Evolutionary conservation across 2,797 vertebrate genomes (phyloP).

Genomic region (Anguilla anguilla): DNA sequence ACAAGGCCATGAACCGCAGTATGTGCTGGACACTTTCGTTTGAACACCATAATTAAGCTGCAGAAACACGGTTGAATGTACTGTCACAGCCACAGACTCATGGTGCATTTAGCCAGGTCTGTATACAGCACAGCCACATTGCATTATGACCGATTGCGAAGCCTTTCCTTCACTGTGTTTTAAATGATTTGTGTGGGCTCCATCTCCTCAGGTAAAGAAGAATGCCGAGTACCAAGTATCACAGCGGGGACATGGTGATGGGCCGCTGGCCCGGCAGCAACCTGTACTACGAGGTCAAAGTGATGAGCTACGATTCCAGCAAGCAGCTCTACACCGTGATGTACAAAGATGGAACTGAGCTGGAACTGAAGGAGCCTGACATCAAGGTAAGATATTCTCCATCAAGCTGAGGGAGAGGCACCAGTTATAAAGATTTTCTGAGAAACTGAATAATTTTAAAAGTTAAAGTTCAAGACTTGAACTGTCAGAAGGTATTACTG

Average conservation of each 20-base stretch:
- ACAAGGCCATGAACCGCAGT: neutral
- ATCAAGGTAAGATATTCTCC: constrained; percentile 77
- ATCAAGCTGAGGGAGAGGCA: neutral
- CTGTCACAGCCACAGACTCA: neutral
- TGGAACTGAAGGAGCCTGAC: constrained; percentile 86
- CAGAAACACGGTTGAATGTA: neutral
- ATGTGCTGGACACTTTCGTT: neutral
- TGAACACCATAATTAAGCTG: neutral
- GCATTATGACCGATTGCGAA: neutral
- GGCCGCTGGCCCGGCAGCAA: constrained; percentile 96
- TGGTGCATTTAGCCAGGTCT: neutral
- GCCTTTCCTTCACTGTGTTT: neutral
- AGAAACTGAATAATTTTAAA: neutral
- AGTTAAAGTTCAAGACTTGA: too few relatives aligned
- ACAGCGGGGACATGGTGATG: constrained; percentile 87
- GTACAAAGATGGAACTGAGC: constrained; percentile 95
- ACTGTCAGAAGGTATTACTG: too few relatives aligned
- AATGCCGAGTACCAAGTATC: constrained; percentile 83
- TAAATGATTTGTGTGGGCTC: neutral
- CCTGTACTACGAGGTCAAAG: constrained; percentile 92
- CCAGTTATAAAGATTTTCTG: neutral
- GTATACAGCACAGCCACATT: neutral
- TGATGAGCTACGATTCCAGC: constrained; percentile 73
- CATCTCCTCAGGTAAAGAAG: constrained; percentile 59
- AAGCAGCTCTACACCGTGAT: constrained; percentile 88